These are phyloP conservation scores for Misgurnus mizolepis DNA, from an alignment of 2,113 vertebrate species.

Conservation along the genomic window DNA sequence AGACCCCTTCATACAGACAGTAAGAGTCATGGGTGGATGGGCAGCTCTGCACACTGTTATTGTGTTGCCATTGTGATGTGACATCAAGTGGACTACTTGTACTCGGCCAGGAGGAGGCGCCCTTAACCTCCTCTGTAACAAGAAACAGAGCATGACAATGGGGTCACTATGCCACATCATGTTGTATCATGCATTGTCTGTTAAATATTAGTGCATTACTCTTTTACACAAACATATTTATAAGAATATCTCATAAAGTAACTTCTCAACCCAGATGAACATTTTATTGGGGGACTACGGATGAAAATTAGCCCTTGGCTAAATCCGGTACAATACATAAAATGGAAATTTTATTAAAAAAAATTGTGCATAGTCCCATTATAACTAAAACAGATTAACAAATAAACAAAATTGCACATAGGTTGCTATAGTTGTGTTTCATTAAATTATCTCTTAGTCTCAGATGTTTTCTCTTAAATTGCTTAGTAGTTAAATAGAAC, in stretches of 20 bases:
- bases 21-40: conserved; percentile 79
- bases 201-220: not conserved
- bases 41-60: conserved; percentile 67
- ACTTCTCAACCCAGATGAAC: not conserved
- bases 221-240: not conserved
- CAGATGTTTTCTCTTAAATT: too few species aligned
- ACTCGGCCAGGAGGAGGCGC: conserved; percentile 35
- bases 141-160: not conserved
- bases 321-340: too few species aligned
- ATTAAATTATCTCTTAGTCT: too few species aligned
- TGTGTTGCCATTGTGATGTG: conserved; percentile 54
- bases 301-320: too few species aligned
- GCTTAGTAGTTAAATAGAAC: too few species aligned
- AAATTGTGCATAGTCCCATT: too few species aligned
- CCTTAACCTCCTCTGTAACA: conserved; percentile 44
- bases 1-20: conserved; percentile 85
- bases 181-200: conserved; percentile 2
- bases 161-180: conserved; percentile 13
- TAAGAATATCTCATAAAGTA: not conserved
- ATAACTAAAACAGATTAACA: too few species aligned
- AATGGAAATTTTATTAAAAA: too few species aligned
- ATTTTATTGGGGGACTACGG: too few species aligned
- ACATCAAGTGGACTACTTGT: conserved; percentile 59
- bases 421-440: too few species aligned
- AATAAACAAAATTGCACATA: too few species aligned